These are phyloP conservation scores for Acanthopleura granulata DNA, from an alignment of 2,888 invertebrate species.

Conservation along the genomic window DNA sequence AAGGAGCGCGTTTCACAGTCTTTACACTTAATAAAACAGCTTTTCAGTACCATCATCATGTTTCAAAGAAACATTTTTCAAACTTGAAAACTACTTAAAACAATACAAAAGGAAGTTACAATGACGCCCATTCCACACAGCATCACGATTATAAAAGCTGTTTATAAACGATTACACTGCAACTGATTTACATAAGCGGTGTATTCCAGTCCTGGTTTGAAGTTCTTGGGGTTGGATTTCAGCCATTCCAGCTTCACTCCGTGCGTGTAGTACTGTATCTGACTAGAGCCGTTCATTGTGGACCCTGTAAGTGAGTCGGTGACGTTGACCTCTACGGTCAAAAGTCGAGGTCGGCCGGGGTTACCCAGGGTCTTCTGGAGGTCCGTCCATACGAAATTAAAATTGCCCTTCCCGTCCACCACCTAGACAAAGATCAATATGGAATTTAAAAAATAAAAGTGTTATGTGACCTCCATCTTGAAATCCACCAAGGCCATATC, in stretches of 20 bases:
- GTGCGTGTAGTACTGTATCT: slow-evolving; percentile 82
- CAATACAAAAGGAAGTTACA: too few relatives aligned
- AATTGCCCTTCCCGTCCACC: background rate
- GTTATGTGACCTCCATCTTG: too few relatives aligned
- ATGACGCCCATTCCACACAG: too few relatives aligned
- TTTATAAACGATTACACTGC: too few relatives aligned
- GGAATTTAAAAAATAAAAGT: too few relatives aligned
- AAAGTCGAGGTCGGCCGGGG: background rate
- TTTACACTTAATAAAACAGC: too few relatives aligned
- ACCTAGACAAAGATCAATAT: background rate
- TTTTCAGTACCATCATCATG: too few relatives aligned
- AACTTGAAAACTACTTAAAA: too few relatives aligned
- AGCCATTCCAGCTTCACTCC: slow-evolving; percentile 82
- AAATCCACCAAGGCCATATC: too few relatives aligned
- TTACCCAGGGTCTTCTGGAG: background rate
- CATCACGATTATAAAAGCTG: too few relatives aligned
- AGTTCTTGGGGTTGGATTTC: slow-evolving; percentile 82
- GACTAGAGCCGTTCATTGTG: slow-evolving; percentile 82
- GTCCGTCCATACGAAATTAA: background rate
- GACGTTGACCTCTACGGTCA: slow-evolving; percentile 82
- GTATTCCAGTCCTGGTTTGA: slow-evolving; percentile 87
- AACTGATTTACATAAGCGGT: slow-evolving; percentile 78
- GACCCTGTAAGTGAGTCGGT: slow-evolving; percentile 89
- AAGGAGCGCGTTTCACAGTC: too few relatives aligned
- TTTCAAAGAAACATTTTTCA: too few relatives aligned